Evolutionary conservation across 2,797 vertebrate genomes (phyloP), one percentile per base, ranked within the genome.

Genomic region (Odontamblyopus lacepedii): DNA sequence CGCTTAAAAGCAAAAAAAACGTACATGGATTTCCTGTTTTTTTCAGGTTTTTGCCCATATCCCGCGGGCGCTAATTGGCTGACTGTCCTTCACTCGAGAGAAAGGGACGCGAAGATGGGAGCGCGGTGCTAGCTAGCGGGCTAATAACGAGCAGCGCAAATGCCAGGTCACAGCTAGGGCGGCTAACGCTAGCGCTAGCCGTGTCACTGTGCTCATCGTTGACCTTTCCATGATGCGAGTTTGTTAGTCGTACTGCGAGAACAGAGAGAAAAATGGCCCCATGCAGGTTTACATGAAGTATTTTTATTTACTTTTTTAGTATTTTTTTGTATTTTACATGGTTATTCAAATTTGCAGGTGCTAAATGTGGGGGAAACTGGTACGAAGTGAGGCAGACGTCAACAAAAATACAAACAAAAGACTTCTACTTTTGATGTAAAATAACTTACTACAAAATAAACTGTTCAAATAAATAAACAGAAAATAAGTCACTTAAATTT

Each of bases 211-310:
- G 84, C 83, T 80, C 83, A 84, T 67, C 60, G 84, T 85, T 93
- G 91, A 91, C 92, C 91, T 93, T 92, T 91, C 87, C 86, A 85
- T 91, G 84, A 83, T 79, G 60, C 71, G 60, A 80, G 79, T 91
- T 89, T 89, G 88, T 19, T 30, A 18, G 27, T 6, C 6, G 59
- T 30, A 16, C 23, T 4, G 9, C 23, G n/a, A 26, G 19, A 56
- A 44, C 4, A 0, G 41, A 11, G 55, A 12, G 56, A 12, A 11
- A n/a, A 8, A 27, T 4, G 56, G 26, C 3, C 12, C n/a, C 26
- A 4, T 5, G 56, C 4, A 19, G 1, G 11, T 59, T 27, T 59
- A 12, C 0, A 18, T 44, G 41, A 12, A 9, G 9, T 44, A 44
- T 44, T 44, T 44, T 12, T 38, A 38, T 38, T 38, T 38, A 38